phyloP scores from a whole-genome alignment of 2,113 vertebrate genomes.

The Lepus americanus region DNA sequence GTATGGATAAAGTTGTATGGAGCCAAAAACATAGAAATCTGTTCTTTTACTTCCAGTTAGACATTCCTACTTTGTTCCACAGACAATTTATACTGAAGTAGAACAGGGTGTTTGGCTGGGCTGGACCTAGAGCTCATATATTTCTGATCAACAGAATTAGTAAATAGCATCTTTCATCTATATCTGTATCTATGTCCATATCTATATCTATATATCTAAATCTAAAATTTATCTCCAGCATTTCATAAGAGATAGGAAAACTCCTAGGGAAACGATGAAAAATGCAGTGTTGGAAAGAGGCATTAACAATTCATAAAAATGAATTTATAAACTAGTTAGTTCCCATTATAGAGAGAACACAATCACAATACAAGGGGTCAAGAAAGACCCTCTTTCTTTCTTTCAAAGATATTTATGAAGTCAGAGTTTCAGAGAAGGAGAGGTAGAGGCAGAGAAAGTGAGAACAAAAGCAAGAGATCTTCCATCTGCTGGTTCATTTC shows the following conservation, averaged over 20 bases:
- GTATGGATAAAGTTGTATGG: conserved; percentile 18
- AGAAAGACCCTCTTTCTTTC: neutral
- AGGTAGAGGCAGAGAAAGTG: no score
- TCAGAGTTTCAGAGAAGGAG: no score
- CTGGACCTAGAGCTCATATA: neutral
- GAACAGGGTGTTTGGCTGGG: neutral
- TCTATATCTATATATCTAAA: no score
- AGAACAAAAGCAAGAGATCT: no score
- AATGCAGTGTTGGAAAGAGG: neutral
- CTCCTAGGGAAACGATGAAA: neutral
- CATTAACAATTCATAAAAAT: conserved; percentile 38
- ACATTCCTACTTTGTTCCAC: conserved; percentile 57
- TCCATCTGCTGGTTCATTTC: no score
- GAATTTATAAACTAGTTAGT: conserved; percentile 41
- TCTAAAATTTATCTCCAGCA: neutral
- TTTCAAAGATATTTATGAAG: no score
- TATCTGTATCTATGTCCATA: no score
- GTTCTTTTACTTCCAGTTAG: conserved; percentile 43
- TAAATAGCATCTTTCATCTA: neutral
- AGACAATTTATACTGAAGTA: neutral
- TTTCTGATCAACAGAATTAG: conserved; percentile 43
- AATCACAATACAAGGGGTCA: neutral
- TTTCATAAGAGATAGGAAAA: neutral
- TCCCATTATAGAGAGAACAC: neutral
- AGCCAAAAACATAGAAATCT: conserved; percentile 54